A percentile compares a stretch with the other conserved stretches of the same genome.
phyloP scores from a whole-genome alignment of 2,888 invertebrate genomes.

The Marronus borbonicus region DNA sequence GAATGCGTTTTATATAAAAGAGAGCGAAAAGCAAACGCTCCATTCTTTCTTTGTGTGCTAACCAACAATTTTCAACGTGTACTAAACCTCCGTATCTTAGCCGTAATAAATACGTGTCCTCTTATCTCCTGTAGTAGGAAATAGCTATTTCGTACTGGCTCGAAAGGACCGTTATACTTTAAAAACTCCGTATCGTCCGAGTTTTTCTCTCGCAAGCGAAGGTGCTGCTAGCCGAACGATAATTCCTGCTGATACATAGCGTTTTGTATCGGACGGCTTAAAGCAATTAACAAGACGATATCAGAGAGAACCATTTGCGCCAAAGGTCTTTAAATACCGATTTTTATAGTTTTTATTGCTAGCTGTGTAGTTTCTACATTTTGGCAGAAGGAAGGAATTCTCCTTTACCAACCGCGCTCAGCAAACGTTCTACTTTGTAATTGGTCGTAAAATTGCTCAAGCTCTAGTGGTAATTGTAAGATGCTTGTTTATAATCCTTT shows the following conservation, averaged over 20 bases:
- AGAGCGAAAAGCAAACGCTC: background rate
- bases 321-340: slow-evolving; percentile 31
- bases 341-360: slow-evolving; percentile 39
- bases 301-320: slow-evolving; percentile 24
- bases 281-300: slow-evolving; percentile 45
- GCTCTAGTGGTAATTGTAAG: too few species aligned
- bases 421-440: background rate
- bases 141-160: slow-evolving; percentile 6
- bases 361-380: background rate
- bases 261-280: slow-evolving; percentile 29
- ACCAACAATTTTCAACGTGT: slow-evolving; percentile 3
- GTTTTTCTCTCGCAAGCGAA: slow-evolving; percentile 6
- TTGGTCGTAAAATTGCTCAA: too few species aligned
- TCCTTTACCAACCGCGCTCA: background rate
- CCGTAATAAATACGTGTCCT: slow-evolving; percentile 18
- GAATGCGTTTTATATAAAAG: background rate
- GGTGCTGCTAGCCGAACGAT: slow-evolving; percentile 16
- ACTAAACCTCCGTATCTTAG: background rate
- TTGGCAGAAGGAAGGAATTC: background rate
- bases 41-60: background rate
- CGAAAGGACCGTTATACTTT: slow-evolving; percentile 2
- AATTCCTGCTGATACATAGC: slow-evolving; percentile 37
- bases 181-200: slow-evolving; percentile 2
- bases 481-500: too few species aligned
- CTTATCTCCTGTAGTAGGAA: slow-evolving; percentile 18